Conservation (phyloP, 2,888 invertebrate genomes). For the Sialis fuliginosa region DNA sequence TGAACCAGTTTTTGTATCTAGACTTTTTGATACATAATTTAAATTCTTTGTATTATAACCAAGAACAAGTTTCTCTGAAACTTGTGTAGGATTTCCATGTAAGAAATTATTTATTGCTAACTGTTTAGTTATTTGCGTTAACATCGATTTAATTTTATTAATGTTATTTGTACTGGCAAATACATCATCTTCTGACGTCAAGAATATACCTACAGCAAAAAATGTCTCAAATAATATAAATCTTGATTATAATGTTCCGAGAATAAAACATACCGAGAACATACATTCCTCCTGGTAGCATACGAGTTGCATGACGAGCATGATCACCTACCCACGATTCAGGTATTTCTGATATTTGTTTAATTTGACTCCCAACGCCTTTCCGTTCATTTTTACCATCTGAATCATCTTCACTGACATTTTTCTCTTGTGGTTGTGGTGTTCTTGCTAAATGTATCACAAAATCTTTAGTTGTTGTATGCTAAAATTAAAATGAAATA, state of each 20-base stretch:
- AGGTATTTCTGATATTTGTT: slow-evolving; percentile 36
- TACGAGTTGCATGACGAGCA: slow-evolving; percentile 70
- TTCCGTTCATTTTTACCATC: slow-evolving; percentile 19
- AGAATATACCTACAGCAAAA: slow-evolving; percentile 43
- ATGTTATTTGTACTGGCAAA: slow-evolving; percentile 36
- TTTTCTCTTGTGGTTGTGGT: slow-evolving; percentile 34
- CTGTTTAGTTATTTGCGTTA: slow-evolving; percentile 36
- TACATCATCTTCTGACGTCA: slow-evolving; percentile 47
- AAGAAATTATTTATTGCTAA: slow-evolving; percentile 36
- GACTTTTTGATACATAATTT: slow-evolving; percentile 41
- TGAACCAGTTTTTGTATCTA: slow-evolving; percentile 35
- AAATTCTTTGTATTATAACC: slow-evolving; percentile 34
- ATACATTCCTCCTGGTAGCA: slow-evolving; percentile 81
- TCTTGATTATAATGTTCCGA: neutral
- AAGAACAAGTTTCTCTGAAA: slow-evolving; percentile 46
- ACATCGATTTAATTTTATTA: slow-evolving; percentile 36
- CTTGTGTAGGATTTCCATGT: slow-evolving; percentile 34
- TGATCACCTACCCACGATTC: slow-evolving; percentile 62
- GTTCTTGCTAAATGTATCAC: slow-evolving; percentile 67
- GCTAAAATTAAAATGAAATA: slow-evolving; percentile 26
- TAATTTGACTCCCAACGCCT: slow-evolving; percentile 24
- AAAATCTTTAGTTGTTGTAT: slow-evolving; percentile 47
- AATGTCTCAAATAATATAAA: neutral
- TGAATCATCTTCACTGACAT: slow-evolving; percentile 21
- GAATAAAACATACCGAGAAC: slow-evolving; percentile 40